Evolutionary conservation across 2,113 vertebrate genomes (phyloP).

Genomic region (Platanista minor): DNA sequence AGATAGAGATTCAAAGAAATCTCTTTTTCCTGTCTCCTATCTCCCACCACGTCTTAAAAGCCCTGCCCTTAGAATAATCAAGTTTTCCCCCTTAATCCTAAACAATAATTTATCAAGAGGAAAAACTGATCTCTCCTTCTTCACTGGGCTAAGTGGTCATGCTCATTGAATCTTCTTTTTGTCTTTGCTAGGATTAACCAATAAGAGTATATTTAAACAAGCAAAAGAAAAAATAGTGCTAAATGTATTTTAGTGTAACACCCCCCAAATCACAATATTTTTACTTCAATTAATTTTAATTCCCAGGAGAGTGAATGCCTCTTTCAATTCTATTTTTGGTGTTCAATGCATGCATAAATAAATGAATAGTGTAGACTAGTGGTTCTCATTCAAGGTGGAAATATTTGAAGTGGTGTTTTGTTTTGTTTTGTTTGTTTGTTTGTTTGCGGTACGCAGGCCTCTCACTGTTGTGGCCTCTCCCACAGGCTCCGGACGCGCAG

Average conservation of each 20-base stretch:
- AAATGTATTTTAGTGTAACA: not conserved
- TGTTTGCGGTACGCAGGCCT: no score
- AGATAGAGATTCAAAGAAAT: conserved; percentile 37
- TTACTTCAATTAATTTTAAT: conserved; percentile 29
- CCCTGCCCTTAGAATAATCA: not conserved
- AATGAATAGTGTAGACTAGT: not conserved
- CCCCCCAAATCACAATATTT: not conserved
- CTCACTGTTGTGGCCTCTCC: no score
- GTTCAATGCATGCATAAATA: not conserved
- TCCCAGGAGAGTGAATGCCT: not conserved
- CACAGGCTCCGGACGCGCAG: no score
- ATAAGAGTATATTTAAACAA: not conserved
- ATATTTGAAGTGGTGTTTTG: not conserved
- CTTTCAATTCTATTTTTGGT: conserved; percentile 4
- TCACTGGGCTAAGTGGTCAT: not conserved
- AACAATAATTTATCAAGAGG: not conserved
- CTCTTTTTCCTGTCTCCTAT: not conserved
- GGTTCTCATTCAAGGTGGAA: not conserved
- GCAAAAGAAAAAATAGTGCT: conserved; percentile 18
- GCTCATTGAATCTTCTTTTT: not conserved
- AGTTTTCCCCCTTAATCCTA: not conserved
- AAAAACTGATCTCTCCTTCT: conserved; percentile 1
- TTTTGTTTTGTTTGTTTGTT: no score
- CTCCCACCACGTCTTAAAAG: not conserved
- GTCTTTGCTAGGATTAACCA: not conserved